Evolutionary conservation across 30 jellyfish, hydroid and myxozoan species (phyloP), one percentile per base, ranked within the genome.

Genomic region (Euphysa ruthae): DNA sequence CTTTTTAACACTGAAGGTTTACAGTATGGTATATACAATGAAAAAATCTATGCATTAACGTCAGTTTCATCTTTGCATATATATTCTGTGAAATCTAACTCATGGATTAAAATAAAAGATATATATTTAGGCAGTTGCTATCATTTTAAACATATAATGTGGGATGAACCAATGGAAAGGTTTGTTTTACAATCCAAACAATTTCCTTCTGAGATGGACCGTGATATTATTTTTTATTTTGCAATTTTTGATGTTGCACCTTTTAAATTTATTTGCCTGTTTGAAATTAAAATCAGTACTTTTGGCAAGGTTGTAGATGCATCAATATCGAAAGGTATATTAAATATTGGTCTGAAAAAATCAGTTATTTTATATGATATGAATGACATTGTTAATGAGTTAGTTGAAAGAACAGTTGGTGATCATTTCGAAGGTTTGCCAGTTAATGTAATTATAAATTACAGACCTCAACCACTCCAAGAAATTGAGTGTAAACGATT

Each of bases 251-350:
- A 46, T 46, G 2, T 8, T 10, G 10, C 4, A n/a, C 60, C 60
- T 46, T 46, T 46, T 46, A 46, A 46, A 8, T 46, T 46, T 46
- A 29, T 46, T 2, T 25, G 60, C 23, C 6, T 10, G 18, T 46
- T 46, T 46, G 60, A 46, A 46, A 2, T 46, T n/a, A 46, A 5
- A 2, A 29, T n/a, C 18, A 10, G 23, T 8, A 2, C 23, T 2
- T 46, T 46, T 46, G 60, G 60, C 4, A 46, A 46, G 23, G 60
- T 46, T 25, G 18, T 46, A 46, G 60, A 46, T 10, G 60, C 60
- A 46, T 46, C 60, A n/a, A n/a, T 46, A 46, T n/a, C 28, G 18
- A 29, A 46, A n/a, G 60, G 60, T 5, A 46, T 46, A n/a, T 10
- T 46, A 46, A n/a, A 46, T 46, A 29, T 46, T 46, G 18, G 28